Conservation (phyloP, 2,113 vertebrate species). For the Grammomys dolichurus region DNA sequence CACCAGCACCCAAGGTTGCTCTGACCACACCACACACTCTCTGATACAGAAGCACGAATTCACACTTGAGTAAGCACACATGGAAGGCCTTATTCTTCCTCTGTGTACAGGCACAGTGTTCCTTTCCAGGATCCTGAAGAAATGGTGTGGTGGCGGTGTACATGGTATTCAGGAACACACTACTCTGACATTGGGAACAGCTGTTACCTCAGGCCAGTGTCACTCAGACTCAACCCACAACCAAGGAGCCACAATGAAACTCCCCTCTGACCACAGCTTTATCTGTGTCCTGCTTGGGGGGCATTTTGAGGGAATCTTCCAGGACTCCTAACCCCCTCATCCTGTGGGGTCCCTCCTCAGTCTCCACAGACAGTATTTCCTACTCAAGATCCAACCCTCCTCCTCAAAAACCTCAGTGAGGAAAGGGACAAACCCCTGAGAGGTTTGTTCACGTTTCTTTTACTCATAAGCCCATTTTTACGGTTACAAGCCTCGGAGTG, state of each 20-base stretch:
- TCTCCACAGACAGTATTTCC: not conserved
- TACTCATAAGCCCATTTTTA: not conserved
- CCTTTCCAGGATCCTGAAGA: not conserved
- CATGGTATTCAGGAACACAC: fast-evolving
- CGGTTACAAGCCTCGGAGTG: not conserved
- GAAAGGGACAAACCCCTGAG: not conserved
- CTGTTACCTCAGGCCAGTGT: not conserved
- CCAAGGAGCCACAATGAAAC: not conserved
- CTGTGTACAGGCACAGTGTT: not conserved
- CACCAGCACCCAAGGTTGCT: not conserved
- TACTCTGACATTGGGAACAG: fast-evolving
- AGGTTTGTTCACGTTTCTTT: not conserved
- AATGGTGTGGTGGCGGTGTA: fast-evolving
- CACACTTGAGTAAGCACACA: not conserved
- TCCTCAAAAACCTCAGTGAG: not conserved
- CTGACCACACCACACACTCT: not conserved
- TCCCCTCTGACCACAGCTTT: constrained; percentile 60
- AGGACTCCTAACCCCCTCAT: not conserved
- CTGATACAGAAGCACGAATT: not conserved
- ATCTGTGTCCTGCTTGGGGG: not conserved
- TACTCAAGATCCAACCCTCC: too few relatives aligned
- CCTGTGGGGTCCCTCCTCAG: not conserved
- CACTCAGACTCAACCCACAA: not conserved
- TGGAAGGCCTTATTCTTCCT: not conserved
- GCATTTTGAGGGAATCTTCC: constrained; percentile 22